Conservation (phyloP, 2,888 invertebrate genomes). For the Caradrina kadenii region DNA sequence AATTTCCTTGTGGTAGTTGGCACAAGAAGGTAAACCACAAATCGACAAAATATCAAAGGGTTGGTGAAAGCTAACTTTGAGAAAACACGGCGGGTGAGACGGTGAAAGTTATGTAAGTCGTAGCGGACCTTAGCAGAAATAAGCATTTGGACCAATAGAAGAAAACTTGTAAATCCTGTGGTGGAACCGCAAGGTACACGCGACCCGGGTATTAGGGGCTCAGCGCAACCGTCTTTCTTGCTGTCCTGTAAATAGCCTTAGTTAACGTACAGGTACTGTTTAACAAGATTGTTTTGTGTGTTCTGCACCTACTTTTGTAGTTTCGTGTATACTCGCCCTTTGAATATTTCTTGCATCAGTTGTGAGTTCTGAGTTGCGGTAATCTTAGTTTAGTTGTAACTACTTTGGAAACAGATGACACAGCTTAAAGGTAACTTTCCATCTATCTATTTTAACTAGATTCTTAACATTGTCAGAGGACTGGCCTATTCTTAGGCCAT, state of each 20-base stretch:
- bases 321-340: constrained; percentile 43
- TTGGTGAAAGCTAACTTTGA: constrained; percentile 73
- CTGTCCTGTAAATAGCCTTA: constrained; percentile 73
- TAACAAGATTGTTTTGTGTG: constrained; percentile 64
- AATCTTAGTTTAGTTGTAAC: constrained; percentile 16
- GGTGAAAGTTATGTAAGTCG: constrained; percentile 75
- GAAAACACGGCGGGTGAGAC: constrained; percentile 74
- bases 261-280: constrained; percentile 64
- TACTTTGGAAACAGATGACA: not conserved
- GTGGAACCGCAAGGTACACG: constrained; percentile 82
- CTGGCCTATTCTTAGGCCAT: too few relatives aligned
- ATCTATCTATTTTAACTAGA: not conserved
- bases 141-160: constrained; percentile 83
- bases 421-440: not conserved
- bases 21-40: constrained; percentile 72
- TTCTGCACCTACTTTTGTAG: constrained; percentile 45
- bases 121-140: constrained; percentile 76
- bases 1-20: constrained; percentile 61
- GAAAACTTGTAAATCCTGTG: constrained; percentile 86
- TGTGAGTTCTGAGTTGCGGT: constrained; percentile 38
- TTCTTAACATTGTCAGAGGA: too few relatives aligned
- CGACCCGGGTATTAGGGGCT: constrained; percentile 74
- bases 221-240: constrained; percentile 69
- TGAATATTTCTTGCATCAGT: constrained; percentile 55
- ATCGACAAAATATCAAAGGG: constrained; percentile 78